A percentile compares a stretch with the other conserved stretches of the same genome.
Evolutionary conservation across 2,113 vertebrate genomes (phyloP).

Genomic region (Hydrochoerus hydrochaeris): DNA sequence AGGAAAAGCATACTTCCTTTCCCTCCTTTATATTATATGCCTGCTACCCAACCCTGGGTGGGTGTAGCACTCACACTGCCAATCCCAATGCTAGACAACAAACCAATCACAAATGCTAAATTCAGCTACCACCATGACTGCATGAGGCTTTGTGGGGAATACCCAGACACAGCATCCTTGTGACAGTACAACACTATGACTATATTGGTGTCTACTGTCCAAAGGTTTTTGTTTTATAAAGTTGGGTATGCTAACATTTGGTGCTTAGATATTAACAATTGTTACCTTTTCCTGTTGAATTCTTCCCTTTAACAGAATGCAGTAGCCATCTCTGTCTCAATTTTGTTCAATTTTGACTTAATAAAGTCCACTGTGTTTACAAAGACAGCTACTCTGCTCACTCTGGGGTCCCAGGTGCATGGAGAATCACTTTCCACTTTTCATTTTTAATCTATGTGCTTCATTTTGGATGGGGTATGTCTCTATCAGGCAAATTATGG

Average conservation of each 20-base stretch:
- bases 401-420: neutral
- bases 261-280: neutral
- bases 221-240: neutral
- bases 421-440: neutral
- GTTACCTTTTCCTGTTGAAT: neutral
- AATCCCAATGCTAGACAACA: no score
- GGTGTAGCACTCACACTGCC: no score
- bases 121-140: no score
- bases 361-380: neutral
- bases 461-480: neutral
- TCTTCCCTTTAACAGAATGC: neutral
- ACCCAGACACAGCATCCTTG: neutral
- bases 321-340: neutral
- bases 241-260: neutral
- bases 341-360: no score
- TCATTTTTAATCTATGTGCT: neutral
- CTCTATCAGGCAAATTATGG: neutral
- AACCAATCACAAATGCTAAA: no score
- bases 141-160: no score
- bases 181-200: neutral
- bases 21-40: no score
- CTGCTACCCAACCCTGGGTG: no score
- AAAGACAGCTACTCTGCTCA: neutral
- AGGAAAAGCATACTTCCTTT: no score
- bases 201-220: neutral